phyloP scores from a whole-genome alignment of 2,113 vertebrate species.

The Nesospiza acunhae region DNA sequence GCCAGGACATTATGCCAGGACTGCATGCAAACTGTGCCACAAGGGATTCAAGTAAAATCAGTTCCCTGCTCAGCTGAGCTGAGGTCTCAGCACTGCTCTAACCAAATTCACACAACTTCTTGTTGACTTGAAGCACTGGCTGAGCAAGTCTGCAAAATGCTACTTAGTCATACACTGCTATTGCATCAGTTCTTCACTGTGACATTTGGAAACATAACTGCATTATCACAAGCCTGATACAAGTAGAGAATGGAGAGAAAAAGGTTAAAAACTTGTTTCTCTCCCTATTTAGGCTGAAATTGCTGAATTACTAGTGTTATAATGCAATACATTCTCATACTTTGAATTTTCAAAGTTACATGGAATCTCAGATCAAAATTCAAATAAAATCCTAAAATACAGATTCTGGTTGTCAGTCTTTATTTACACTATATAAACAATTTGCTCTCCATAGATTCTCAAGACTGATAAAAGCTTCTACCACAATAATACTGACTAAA shows the following conservation, averaged over 20 bases:
- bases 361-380: not conserved
- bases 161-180: not conserved
- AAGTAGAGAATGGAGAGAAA: not conserved
- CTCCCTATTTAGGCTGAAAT: not conserved
- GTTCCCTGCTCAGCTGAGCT: not conserved
- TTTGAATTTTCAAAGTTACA: not conserved
- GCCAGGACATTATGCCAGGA: not conserved
- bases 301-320: not conserved
- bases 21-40: not conserved
- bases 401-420: not conserved
- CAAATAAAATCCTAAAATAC: not conserved
- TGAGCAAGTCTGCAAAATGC: slow-evolving; percentile 9
- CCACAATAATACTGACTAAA: not conserved
- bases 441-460: not conserved
- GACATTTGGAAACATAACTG: not conserved
- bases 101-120: not conserved
- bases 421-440: not conserved
- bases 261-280: not conserved
- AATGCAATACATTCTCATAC: not conserved
- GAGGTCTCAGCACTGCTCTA: not conserved
- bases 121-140: slow-evolving; percentile 5
- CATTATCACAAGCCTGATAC: not conserved
- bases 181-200: not conserved
- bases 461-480: not conserved
- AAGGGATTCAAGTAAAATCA: not conserved